Conservation (phyloP, 37 sponge, comb jelly and placozoan genomes). For the Mnemiopsis leidyi region DNA sequence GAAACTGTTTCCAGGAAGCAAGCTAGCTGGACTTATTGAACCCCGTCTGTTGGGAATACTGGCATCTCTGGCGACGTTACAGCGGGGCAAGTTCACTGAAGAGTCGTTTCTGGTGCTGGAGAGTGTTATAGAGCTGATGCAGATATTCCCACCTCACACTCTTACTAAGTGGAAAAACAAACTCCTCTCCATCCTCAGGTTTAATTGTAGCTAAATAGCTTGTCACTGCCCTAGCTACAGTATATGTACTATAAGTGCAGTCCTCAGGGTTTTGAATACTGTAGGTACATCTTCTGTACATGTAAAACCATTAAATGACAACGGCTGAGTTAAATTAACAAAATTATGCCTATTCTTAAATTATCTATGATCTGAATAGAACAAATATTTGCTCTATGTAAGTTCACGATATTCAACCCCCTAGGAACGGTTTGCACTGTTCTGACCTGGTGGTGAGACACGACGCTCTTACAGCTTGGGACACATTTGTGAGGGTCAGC, state of each 20-base stretch:
- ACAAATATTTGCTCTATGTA: no score
- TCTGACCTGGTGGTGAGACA: neutral
- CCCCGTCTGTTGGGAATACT: conserved; percentile 50
- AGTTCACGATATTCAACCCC: no score
- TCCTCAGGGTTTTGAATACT: no score
- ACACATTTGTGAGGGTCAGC: neutral
- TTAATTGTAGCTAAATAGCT: no score
- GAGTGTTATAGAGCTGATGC: conserved; percentile 31
- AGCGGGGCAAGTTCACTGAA: conserved; percentile 24
- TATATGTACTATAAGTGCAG: no score
- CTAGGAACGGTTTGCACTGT: conserved; percentile 31
- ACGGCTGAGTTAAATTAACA: no score
- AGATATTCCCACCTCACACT: neutral
- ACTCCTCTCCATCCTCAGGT: conserved; percentile 51
- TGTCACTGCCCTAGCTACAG: no score
- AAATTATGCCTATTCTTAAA: no score
- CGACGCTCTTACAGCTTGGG: neutral
- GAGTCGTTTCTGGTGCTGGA: conserved; percentile 44
- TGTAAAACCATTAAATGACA: no score
- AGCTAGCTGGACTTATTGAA: conserved; percentile 2
- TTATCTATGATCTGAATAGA: no score
- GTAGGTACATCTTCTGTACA: no score
- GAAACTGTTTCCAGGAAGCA: neutral
- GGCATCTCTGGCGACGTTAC: neutral
- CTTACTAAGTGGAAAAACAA: conserved; percentile 47